Percentiles rank a stretch among this genome's conserved stretches.
These are phyloP conservation scores for Otolemur crassicaudatus DNA, from an alignment of 2,797 vertebrate species.

Conservation along the genomic window DNA sequence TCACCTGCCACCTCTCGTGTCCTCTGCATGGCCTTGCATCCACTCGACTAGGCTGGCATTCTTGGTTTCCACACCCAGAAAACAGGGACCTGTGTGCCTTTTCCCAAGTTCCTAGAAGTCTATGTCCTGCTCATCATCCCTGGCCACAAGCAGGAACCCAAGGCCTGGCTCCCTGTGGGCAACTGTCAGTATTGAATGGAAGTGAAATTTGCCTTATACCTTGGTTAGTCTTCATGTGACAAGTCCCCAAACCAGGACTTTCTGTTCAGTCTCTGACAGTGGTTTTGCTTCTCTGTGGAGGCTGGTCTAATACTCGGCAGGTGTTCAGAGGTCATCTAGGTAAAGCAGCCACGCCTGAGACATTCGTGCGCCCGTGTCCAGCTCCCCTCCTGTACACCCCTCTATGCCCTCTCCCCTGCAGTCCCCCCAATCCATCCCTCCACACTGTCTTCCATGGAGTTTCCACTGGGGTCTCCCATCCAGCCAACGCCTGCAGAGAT, in stretches of 20 bases:
- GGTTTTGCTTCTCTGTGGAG: neutral
- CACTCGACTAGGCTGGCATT: neutral
- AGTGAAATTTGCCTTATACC: neutral
- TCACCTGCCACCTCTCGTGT: neutral
- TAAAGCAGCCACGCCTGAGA: neutral
- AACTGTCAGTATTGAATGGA: rapidly evolving
- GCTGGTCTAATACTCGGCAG: neutral
- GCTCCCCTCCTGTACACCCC: no score
- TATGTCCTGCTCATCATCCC: neutral
- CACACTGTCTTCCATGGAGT: neutral
- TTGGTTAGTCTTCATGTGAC: neutral
- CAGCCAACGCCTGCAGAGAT: neutral
- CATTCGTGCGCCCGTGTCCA: rapidly evolving
- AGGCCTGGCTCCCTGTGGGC: rapidly evolving
- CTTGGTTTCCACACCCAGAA: neutral
- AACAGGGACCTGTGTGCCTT: neutral
- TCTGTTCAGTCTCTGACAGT: rapidly evolving
- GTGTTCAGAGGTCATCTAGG: no score
- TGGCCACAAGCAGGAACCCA: neutral
- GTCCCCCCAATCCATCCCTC: neutral
- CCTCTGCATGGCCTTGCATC: neutral
- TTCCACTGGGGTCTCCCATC: neutral
- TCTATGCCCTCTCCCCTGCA: neutral
- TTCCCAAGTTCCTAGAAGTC: neutral
- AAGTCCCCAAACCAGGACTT: neutral